These are phyloP conservation scores for Campoplex capitator DNA, from an alignment of 2,888 invertebrate genomes.

Conservation along the genomic window DNA sequence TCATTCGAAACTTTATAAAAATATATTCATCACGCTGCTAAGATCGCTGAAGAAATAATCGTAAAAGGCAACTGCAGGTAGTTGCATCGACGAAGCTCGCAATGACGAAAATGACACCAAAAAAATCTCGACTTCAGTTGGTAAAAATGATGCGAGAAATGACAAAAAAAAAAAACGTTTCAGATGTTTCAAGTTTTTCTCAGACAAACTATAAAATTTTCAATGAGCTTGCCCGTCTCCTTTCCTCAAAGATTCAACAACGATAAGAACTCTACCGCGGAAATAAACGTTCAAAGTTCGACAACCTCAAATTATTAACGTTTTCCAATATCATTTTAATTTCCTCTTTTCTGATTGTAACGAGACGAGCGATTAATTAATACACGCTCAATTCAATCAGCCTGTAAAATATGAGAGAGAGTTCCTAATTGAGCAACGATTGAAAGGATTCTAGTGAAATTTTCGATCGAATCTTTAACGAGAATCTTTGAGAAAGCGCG, in stretches of 20 bases:
- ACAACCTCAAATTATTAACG: neutral
- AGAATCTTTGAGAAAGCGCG: conserved; percentile 13
- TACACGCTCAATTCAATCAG: neutral
- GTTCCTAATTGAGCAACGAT: conserved; percentile 6
- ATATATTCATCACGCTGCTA: neutral
- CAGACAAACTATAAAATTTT: too few relatives aligned
- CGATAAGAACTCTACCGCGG: neutral
- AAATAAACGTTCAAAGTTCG: neutral
- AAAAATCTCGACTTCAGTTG: neutral
- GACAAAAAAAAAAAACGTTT: neutral
- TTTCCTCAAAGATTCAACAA: too few relatives aligned
- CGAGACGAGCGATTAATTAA: conserved; percentile 11
- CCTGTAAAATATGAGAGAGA: neutral
- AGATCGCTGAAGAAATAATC: neutral
- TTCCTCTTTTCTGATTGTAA: neutral
- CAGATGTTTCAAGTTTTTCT: neutral
- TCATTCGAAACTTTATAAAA: neutral
- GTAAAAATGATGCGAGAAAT: neutral
- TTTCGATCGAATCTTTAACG: conserved; percentile 25
- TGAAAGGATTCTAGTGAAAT: conserved; percentile 12
- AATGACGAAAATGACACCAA: neutral
- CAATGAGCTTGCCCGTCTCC: neutral
- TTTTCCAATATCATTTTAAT: conserved; percentile 7
- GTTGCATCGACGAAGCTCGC: neutral
- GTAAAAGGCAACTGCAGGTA: neutral